Evolutionary conservation across 2,888 invertebrate genomes (phyloP).

Genomic region (Hyposoter didymator): DNA sequence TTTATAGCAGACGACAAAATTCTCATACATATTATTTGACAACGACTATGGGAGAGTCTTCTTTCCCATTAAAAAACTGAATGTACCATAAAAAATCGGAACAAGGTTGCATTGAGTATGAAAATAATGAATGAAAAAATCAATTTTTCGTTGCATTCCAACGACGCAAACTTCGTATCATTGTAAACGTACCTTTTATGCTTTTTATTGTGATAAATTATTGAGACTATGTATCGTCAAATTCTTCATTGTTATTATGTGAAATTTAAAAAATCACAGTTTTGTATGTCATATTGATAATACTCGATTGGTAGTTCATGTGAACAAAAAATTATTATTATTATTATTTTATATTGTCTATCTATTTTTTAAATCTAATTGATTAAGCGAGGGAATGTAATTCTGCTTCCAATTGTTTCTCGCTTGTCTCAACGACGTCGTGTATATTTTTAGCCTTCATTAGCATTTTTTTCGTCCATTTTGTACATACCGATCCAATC

Average conservation of each 20-base stretch:
- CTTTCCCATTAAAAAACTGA: too few relatives aligned
- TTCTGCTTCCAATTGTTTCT: neutral
- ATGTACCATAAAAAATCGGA: too few relatives aligned
- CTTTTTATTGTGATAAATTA: conserved; percentile 68
- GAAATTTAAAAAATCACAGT: conserved; percentile 62
- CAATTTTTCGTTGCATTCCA: too few relatives aligned
- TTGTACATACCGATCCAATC: conserved; percentile 48
- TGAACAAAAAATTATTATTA: conserved; percentile 56
- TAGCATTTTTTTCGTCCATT: conserved; percentile 54
- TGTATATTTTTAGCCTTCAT: conserved; percentile 62
- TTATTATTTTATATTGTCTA: conserved; percentile 35
- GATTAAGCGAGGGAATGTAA: neutral
- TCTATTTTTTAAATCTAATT: conserved; percentile 8
- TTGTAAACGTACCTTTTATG: conserved; percentile 21
- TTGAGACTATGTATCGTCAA: conserved; percentile 58
- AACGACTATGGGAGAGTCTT: too few relatives aligned
- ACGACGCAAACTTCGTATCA: too few relatives aligned
- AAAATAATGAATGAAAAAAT: too few relatives aligned
- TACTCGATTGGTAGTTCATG: conserved; percentile 66
- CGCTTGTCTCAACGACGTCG: neutral
- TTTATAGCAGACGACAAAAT: too few relatives aligned
- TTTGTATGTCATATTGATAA: conserved; percentile 71
- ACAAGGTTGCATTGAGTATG: too few relatives aligned
- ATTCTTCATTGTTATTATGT: conserved; percentile 51
- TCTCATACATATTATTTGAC: too few relatives aligned